Percentiles rank a stretch among this genome's conserved stretches.
Conservation (phyloP, 2,888 invertebrate species). For the Trachelus tabidus region DNA sequence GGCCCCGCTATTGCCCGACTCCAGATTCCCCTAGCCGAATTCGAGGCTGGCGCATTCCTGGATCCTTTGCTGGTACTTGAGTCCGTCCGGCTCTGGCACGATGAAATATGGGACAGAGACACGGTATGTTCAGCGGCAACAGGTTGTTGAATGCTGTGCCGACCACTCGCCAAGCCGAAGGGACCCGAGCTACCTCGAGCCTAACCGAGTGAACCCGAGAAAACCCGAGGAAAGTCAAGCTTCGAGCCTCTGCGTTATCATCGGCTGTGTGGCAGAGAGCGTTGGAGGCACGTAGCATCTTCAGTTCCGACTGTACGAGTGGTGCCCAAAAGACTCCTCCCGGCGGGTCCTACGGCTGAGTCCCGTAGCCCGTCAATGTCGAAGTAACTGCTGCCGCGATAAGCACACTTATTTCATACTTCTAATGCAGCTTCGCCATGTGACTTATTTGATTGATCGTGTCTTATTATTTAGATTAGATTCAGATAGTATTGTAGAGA, state of each 20-base stretch:
- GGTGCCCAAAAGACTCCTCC: no score
- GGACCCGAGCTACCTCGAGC: no score
- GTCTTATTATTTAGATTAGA: slow-evolving; percentile 44
- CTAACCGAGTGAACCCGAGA: no score
- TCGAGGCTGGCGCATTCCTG: not conserved
- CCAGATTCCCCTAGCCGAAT: not conserved
- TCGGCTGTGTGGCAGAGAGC: no score
- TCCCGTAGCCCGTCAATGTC: no score
- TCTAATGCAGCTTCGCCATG: slow-evolving; percentile 37
- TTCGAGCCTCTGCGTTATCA: no score
- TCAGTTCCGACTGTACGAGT: no score
- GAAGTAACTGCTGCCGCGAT: no score
- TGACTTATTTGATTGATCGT: slow-evolving; percentile 48
- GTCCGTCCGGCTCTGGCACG: slow-evolving; percentile 3
- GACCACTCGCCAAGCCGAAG: no score
- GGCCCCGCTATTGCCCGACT: not conserved
- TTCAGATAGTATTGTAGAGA: not conserved
- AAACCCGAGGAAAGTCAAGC: no score
- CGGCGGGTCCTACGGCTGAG: no score
- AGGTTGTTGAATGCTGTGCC: slow-evolving; percentile 40
- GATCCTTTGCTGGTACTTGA: not conserved
- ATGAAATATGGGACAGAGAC: slow-evolving; percentile 25
- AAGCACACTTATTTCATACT: slow-evolving; percentile 45
- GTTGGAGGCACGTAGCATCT: no score
- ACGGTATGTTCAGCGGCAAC: slow-evolving; percentile 33